Conservation (phyloP, 2,797 vertebrate genomes). For the Crenuchus spilurus region DNA sequence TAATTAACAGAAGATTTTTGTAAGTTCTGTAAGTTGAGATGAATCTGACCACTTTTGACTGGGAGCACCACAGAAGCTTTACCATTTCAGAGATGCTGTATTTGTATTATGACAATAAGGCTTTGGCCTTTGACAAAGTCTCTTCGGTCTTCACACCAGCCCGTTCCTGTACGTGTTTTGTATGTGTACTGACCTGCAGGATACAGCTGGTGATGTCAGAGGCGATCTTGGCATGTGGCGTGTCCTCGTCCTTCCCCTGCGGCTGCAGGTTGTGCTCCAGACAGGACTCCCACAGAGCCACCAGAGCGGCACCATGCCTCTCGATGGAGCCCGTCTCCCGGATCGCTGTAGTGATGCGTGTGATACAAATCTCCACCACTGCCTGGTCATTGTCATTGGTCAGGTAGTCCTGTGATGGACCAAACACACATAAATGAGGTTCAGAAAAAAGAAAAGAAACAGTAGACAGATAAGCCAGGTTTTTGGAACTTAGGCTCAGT, state of each 20-base stretch:
- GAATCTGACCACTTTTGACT: no score
- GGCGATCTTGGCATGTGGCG: conserved; percentile 93
- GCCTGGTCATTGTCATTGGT: conserved; percentile 95
- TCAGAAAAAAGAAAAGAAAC: no score
- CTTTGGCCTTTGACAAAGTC: no score
- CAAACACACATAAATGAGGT: conserved; percentile 41
- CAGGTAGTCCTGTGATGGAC: conserved; percentile 87
- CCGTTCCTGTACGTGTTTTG: no score
- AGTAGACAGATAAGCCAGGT: no score
- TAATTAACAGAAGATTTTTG: no score
- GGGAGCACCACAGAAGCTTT: no score
- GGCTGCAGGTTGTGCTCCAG: conserved; percentile 89
- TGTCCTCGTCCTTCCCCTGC: conserved; percentile 86
- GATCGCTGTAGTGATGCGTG: conserved; percentile 92
- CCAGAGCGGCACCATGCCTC: conserved; percentile 84
- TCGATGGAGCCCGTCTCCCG: conserved; percentile 90
- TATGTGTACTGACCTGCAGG: conserved; percentile 86
- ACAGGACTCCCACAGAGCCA: conserved; percentile 94
- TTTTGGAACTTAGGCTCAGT: no score
- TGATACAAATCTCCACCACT: conserved; percentile 96
- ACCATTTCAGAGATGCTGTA: no score
- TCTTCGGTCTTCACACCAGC: no score
- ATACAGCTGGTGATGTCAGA: conserved; percentile 98
- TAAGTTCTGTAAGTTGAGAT: no score
- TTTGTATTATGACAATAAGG: no score